Evolutionary conservation across 2,888 invertebrate genomes (phyloP), one percentile per base, ranked within the genome.

Genomic region (Tetramorium bicarinatum): DNA sequence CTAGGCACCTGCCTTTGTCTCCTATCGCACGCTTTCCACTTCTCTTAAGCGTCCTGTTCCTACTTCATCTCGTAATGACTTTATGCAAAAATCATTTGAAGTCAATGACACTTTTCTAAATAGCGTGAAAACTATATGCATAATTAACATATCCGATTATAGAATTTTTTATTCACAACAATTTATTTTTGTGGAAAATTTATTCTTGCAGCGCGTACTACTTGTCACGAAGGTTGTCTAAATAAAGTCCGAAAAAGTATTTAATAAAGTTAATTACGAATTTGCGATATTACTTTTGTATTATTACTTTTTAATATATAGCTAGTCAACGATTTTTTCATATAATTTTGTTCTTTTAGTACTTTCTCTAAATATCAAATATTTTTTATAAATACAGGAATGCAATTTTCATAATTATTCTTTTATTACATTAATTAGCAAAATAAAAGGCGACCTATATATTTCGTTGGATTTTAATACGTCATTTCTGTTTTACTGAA

Each of bases 31-130:
- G 9, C 18, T 13, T 80, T 72, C 11, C 47, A 3, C 15, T 49
- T 80, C 8, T 9, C 25, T 25, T 21, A 25, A 59, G 15, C 47
- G 59, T 38, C 59, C 21, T 25, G 38, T 49, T 18, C 13, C 47
- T 18, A n/a, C 21, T 71, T 71, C n/a, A 77, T 44, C 52, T 56
- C 29, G 34, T 18, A 56, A 56, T 69, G 38, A 79, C 25, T 44
- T 21, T 7, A 34, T 3, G 54, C n/a, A 0, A 59, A 41, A 18
- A 9, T 25, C 25, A 2, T n/a, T 34, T n/a, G 3, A 59, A 47
- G 13, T n/a, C 9, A 41, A n/a, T 8, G 41, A 61, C 18, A 9
- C 4, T 61, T 29, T 34, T 47, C n/a, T 8, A 47, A 38, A 21
- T 56, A 25, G n/a, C 8, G 9, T 8, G 8, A 8, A 29, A 38